Evolutionary conservation across 2,113 vertebrate genomes (phyloP), one percentile per base, ranked within the genome.

Genomic region (Hyperopisus bebe): DNA sequence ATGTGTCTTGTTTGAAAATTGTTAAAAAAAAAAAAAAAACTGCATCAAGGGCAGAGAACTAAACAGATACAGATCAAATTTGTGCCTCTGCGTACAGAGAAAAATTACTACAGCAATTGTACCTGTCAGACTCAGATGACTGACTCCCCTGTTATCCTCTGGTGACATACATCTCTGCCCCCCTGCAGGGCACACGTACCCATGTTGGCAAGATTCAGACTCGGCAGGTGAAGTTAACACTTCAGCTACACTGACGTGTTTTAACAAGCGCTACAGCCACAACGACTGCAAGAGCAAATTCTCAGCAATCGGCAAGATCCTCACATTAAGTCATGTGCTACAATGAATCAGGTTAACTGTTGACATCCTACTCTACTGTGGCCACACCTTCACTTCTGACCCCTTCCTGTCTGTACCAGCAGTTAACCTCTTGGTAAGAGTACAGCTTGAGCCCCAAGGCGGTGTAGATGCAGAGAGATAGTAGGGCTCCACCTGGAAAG

Each of bases 401-500:
- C 31, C 11, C 91, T 77, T 86, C 90, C 77, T 93, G 88, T 21
- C 93, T 87, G 5, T 90, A 92, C 92, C 93, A 93, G 17, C 13
- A 15, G 50, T 93, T 95, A 39, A 91, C 91, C 66, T 92, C 91
- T 42, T 47, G 92, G 86, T 88, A 93, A 6, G 85, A 95, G 85
- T 95, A 91, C 8, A 94, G 90, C 47, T 93, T 94, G 84, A 95
- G 92, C 31, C 90, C 87, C 21, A 91, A 82, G 74, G 90, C 85
- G 10, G 89, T 90, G 89, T 88, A 90, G 70, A 90, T 90, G 89
- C 90, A 92, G 47, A 93, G 88, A 53, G 84, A 92, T 77, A 95
- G 11, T 50, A 94, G 89, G 11, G 92, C 90, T 47, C 92, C 92
- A 90, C 2, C 92, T 92, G 88, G 0, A 19, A 93, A 89, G 91